A percentile compares a stretch with the other conserved stretches of the same genome.
Evolutionary conservation across 2,113 vertebrate species (phyloP).

Genomic region (Elanoides forficatus): DNA sequence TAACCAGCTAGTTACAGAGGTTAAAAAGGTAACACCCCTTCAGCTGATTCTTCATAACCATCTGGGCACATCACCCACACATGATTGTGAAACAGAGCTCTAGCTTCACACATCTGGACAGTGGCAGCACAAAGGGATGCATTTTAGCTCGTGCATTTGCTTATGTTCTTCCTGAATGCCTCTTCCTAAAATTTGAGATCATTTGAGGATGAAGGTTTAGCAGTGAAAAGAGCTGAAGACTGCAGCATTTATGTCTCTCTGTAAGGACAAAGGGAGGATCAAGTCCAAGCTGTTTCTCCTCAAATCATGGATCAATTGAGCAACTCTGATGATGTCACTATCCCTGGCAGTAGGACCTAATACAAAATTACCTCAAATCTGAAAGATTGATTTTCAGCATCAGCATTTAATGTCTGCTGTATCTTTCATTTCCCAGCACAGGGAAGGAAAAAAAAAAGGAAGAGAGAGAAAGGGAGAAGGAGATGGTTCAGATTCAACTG

Average conservation of each 20-base stretch:
- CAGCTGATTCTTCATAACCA: not conserved
- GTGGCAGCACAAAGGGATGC: not conserved
- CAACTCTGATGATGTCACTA: slow-evolving; percentile 45
- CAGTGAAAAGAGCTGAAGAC: not conserved
- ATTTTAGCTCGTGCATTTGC: not conserved
- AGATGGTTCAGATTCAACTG: slow-evolving; percentile 38
- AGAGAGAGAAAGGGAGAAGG: not conserved
- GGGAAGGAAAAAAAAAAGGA: not conserved
- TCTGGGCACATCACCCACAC: not conserved
- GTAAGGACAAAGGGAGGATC: slow-evolving; percentile 23
- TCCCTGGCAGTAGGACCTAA: slow-evolving; percentile 7
- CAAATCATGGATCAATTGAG: slow-evolving; percentile 23
- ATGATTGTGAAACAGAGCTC: not conserved
- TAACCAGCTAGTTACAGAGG: not conserved
- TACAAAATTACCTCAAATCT: slow-evolving; percentile 49
- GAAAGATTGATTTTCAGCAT: slow-evolving; percentile 52
- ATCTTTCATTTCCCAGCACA: slow-evolving; percentile 14
- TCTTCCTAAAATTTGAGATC: not conserved
- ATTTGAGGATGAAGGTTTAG: not conserved
- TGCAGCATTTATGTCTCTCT: not conserved
- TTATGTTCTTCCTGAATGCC: not conserved
- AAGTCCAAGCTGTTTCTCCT: not conserved
- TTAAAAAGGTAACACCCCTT: not conserved
- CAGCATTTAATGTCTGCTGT: slow-evolving; percentile 35
- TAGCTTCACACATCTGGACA: not conserved